Evolutionary conservation across 2,888 invertebrate species (phyloP), one percentile per base, ranked within the genome.

Genomic region (Amiota mariae): DNA sequence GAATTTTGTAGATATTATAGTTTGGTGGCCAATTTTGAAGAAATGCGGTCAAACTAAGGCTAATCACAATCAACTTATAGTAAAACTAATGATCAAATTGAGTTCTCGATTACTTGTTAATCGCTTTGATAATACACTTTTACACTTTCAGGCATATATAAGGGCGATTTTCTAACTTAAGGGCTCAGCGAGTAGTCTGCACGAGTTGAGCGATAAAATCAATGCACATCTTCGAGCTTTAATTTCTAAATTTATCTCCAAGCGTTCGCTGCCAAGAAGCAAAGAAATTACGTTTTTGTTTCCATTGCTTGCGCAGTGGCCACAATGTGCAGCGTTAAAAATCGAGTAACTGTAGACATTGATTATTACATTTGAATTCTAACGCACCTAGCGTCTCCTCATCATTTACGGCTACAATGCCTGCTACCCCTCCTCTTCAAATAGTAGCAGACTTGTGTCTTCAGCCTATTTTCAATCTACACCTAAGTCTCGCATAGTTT

Each of bases 291-390:
- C 47, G 72, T 11, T 8, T 77, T 2, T 77, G 75, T 20, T 51
- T 77, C 6, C 75, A 77, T 64, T 77, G 75, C 12, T 47, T 75
- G 18, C 72, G 18, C 24, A 77, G 63, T 3, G 75, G 76, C 1
- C 73, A 75, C 11, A 49, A 47, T 12, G 8, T 76, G 8, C 68
- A 73, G 54, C n/a, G 10, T 15, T 75, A 70, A 36, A 72, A 66
- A 49, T 59, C 73, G 8, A 51, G 70, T 12, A 13, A n/a, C 13
- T 73, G 75, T 36, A 71, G 71, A 9, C 15, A 63, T 48, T 74
- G 74, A 49, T 49, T 12, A 49, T 49, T 49, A 10, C 12, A 8
- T 49, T n/a, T n/a, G n/a, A n/a, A n/a, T n/a, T n/a, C n/a, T n/a
- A n/a, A n/a, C n/a, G n/a, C n/a, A n/a, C n/a, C 8, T 49, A 10